These are phyloP conservation scores for Chiloscyllium plagiosum DNA, from an alignment of 2,113 vertebrate species.

Conservation along the genomic window DNA sequence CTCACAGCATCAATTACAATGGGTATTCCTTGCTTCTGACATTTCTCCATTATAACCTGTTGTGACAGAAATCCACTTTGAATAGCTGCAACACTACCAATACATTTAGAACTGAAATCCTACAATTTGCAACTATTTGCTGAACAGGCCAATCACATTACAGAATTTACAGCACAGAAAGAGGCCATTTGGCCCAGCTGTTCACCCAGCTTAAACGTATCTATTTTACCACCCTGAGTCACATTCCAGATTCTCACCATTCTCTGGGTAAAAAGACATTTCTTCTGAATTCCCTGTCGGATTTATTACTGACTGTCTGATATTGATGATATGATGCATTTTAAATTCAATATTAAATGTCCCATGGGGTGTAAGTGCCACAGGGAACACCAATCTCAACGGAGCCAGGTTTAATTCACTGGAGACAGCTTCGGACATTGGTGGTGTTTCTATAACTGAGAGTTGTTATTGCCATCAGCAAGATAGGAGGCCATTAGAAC, in stretches of 20 bases:
- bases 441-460: too few relatives aligned
- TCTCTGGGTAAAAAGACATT: too few relatives aligned
- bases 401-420: neutral
- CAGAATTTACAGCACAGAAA: neutral
- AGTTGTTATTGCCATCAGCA: too few relatives aligned
- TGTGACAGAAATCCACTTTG: conserved; percentile 30
- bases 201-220: too few relatives aligned
- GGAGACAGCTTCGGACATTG: too few relatives aligned
- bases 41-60: conserved; percentile 83
- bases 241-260: too few relatives aligned
- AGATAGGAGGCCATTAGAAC: too few relatives aligned
- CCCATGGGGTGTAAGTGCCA: neutral
- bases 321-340: too few relatives aligned
- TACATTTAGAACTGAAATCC: neutral
- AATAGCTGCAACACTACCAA: neutral
- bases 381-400: neutral
- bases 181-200: neutral
- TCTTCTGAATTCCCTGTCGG: too few relatives aligned
- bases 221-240: too few relatives aligned
- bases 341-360: neutral
- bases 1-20: conserved; percentile 91
- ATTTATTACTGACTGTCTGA: too few relatives aligned
- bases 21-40: conserved; percentile 77
- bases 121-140: neutral
- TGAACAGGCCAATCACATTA: neutral